Base-by-base conservation (phyloP, 1,140 invertebrate species). In the Cephus cinctus region DNA sequence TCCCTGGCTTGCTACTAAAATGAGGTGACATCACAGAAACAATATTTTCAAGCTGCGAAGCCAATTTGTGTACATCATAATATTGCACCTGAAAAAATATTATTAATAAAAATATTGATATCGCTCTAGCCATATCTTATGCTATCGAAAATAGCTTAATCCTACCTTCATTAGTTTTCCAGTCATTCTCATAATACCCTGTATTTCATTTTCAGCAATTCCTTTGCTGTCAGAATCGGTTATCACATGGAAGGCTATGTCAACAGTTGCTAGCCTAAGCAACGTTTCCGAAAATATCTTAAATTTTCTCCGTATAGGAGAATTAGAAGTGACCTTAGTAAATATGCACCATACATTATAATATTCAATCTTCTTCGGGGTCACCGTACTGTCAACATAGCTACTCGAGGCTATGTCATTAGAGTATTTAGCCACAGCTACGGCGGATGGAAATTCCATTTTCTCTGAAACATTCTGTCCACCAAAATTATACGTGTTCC, bases 1-100 rank as follows among this genome's bases (percentile, higher is more conserved):
- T 83, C 50, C 87, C 86, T 42, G 86, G 85, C 56, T 84, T 83
- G 27, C 84, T 86, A 56, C 85, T 91, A 66, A 93, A 92, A 63
- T 86, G 81, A 12, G 83, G 81, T 41, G 85, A 86, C 81, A 92
- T 83, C 18, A 81, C 77, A 5, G 78, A 71, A 2, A 91, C 81
- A 50, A 90, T 83, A 54, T 83, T 80, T 36, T 81, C 67, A 20
- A 90, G 74, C 54, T 82, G 75, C 20, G 69, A 66, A 5, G 83
- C 80, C 47, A 87, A 69, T 36, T 79, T 65, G 47, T 83, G 77
- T 14, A 89, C 79, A 72, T 89, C 79, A 56, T 90, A 83, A 44
- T 76, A 75, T 52, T 73, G 70, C 41, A 83, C 67, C 83, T 84
- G 55, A 39, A 80, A 77, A 50, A 30, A 45, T 25, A 18, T 22